A percentile compares a stretch with the other conserved stretches of the same genome.
Conservation (phyloP, 2,888 invertebrate species). For the Cantharis lateralis region DNA sequence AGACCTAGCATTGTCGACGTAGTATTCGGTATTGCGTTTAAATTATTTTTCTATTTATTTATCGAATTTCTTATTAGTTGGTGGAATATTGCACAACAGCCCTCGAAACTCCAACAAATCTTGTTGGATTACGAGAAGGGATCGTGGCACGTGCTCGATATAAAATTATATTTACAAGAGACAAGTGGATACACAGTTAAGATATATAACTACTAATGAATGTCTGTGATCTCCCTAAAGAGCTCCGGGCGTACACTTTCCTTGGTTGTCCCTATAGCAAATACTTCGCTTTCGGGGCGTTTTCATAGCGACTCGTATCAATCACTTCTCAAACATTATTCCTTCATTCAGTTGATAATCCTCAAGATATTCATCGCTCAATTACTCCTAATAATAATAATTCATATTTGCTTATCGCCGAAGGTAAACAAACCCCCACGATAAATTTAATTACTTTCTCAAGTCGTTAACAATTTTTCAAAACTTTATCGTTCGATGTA, state of each 20-base stretch:
- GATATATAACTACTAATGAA: slow-evolving; percentile 35
- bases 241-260: slow-evolving; percentile 29
- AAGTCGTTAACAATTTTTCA: background rate
- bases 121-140: slow-evolving; percentile 1
- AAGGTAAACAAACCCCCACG: background rate
- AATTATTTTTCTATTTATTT: background rate
- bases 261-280: slow-evolving; percentile 29
- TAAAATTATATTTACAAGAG: slow-evolving; percentile 33
- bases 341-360: slow-evolving; percentile 19
- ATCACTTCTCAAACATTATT: slow-evolving; percentile 34
- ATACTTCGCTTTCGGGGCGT: slow-evolving; percentile 14
- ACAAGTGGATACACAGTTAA: slow-evolving; percentile 34
- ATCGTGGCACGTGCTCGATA: slow-evolving; percentile 15
- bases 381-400: slow-evolving; percentile 17
- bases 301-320: slow-evolving; percentile 33
- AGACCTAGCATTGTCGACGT: background rate
- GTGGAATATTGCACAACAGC: background rate
- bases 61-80: background rate
- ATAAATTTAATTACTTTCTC: background rate
- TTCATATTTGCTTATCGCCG: slow-evolving; percentile 4
- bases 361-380: slow-evolving; percentile 24
- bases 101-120: slow-evolving; percentile 11
- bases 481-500: background rate
- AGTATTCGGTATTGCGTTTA: background rate
- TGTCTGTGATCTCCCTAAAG: slow-evolving; percentile 32